phyloP scores from a whole-genome alignment of 1,140 invertebrate species.

The Mycetomoellerius zeteki region DNA sequence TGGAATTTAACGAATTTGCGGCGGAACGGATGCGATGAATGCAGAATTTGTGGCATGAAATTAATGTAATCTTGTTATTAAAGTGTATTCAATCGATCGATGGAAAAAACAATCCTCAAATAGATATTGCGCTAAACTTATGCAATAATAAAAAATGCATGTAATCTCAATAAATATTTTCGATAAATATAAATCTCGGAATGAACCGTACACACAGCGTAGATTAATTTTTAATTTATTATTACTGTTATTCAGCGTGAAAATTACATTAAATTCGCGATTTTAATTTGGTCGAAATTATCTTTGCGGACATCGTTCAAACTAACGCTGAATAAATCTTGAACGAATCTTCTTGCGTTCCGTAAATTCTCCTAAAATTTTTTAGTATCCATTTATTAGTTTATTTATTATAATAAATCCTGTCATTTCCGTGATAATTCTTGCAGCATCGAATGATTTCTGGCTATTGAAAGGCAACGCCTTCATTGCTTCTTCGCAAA shows the following conservation, averaged over 20 bases:
- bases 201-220: background rate
- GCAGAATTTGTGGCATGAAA: constrained; percentile 15
- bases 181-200: background rate
- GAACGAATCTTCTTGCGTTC: too few relatives aligned
- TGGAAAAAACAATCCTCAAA: background rate
- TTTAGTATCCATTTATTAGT: background rate
- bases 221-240: constrained; percentile 16
- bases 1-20: constrained; percentile 11
- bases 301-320: background rate
- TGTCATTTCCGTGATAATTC: background rate
- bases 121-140: background rate
- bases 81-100: background rate
- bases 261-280: background rate
- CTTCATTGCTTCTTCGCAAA: background rate
- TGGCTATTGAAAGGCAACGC: background rate
- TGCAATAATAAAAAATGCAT: background rate
- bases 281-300: background rate
- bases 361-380: background rate
- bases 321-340: background rate
- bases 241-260: background rate
- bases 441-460: background rate
- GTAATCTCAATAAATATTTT: background rate
- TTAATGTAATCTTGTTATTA: background rate
- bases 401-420: constrained; percentile 4
- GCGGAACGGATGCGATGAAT: background rate